phyloP scores from a whole-genome alignment of 2,797 vertebrate genomes.

The Onychomys leucogaster region DNA sequence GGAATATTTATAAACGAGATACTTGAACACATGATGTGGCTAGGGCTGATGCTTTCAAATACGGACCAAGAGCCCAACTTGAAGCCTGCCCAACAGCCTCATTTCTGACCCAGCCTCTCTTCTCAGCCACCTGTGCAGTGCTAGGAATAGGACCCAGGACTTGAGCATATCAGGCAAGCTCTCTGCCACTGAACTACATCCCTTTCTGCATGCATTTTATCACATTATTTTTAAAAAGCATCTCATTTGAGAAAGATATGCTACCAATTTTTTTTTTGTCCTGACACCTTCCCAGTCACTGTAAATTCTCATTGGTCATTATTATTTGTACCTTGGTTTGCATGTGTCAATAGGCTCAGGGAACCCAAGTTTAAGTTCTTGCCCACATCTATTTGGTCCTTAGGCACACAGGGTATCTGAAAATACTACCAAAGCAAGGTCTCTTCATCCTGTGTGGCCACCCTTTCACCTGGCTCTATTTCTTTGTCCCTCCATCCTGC shows the following conservation, averaged over 20 bases:
- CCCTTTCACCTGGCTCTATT: too few relatives aligned
- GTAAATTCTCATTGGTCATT: not conserved
- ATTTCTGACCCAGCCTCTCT: not conserved
- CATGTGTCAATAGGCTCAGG: not conserved
- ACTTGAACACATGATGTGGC: not conserved
- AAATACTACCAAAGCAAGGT: not conserved
- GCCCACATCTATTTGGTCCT: not conserved
- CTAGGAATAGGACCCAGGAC: not conserved
- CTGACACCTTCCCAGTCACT: not conserved
- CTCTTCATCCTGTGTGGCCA: not conserved
- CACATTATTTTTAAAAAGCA: conserved; percentile 48
- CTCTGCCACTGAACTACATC: too few relatives aligned
- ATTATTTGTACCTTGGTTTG: not conserved
- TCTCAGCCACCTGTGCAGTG: not conserved
- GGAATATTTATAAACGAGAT: not conserved
- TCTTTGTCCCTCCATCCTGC: too few relatives aligned
- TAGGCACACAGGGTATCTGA: not conserved
- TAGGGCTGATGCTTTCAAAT: not conserved
- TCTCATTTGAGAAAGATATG: not conserved
- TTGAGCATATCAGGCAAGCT: not conserved
- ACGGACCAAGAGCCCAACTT: not conserved
- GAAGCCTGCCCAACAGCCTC: not conserved
- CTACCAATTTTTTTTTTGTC: not conserved
- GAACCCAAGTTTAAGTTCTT: not conserved
- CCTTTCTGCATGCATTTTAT: not conserved